phyloP scores from a whole-genome alignment of 2,888 invertebrate genomes.

The Physocephala rufipes region DNA sequence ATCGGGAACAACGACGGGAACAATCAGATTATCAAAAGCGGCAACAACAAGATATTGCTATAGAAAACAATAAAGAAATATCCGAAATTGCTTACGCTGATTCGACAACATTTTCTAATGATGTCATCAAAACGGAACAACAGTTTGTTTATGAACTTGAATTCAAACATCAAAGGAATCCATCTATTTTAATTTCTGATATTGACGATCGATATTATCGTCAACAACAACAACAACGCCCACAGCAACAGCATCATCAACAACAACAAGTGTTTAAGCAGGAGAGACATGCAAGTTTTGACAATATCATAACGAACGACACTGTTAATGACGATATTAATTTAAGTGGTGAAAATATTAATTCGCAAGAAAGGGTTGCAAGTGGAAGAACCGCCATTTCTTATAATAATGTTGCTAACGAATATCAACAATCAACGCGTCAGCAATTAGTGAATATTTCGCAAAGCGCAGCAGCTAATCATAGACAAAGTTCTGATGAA shows the following conservation, averaged over 20 bases:
- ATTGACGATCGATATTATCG: constrained; percentile 32
- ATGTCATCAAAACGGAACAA: constrained; percentile 23
- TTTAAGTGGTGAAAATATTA: constrained; percentile 36
- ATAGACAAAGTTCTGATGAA: not conserved
- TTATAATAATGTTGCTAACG: constrained; percentile 47
- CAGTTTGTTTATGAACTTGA: constrained; percentile 33
- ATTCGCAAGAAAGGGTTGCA: constrained; percentile 32
- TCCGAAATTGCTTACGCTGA: constrained; percentile 27
- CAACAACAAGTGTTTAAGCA: constrained; percentile 23
- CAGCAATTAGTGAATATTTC: constrained; percentile 9
- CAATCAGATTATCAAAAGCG: constrained; percentile 9
- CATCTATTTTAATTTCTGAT: constrained; percentile 42
- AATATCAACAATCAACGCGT: constrained; percentile 42
- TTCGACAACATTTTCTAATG: constrained; percentile 14
- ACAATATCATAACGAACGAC: constrained; percentile 32
- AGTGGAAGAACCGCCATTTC: constrained; percentile 45
- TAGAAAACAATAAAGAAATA: constrained; percentile 30
- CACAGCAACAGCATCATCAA: constrained; percentile 29
- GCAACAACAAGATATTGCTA: constrained; percentile 37
- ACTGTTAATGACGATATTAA: constrained; percentile 38
- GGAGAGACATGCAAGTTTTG: constrained; percentile 25
- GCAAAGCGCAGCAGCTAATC: not conserved
- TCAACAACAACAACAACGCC: constrained; percentile 31
- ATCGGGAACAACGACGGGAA: constrained; percentile 16
- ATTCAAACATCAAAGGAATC: constrained; percentile 32